Conservation (phyloP, 2,888 invertebrate genomes). For the Nemurella pictetii region DNA sequence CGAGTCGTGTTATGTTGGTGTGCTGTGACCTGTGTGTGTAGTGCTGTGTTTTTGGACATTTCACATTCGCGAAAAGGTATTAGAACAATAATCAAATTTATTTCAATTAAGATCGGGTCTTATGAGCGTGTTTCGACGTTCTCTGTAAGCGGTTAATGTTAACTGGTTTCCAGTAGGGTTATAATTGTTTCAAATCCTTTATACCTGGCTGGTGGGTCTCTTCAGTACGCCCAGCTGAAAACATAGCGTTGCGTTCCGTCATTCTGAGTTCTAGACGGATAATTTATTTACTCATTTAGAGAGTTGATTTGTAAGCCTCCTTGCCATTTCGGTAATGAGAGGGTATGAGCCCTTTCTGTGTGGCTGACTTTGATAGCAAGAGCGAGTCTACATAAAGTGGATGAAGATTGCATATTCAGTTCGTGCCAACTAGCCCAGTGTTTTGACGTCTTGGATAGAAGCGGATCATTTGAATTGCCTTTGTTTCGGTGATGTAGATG, state of each 20-base stretch:
- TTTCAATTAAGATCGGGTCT: too few species aligned
- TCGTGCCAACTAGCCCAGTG: background rate
- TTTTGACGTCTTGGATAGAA: background rate
- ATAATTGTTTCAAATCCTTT: background rate
- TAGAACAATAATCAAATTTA: background rate
- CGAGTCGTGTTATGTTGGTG: background rate
- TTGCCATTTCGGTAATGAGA: background rate
- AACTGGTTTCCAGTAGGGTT: background rate
- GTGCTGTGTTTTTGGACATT: background rate
- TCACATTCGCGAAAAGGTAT: background rate
- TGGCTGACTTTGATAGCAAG: too few species aligned
- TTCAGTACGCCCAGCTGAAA: background rate
- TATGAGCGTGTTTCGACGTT: too few species aligned
- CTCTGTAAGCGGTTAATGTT: too few species aligned
- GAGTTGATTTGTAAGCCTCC: background rate
- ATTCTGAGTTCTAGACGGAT: background rate
- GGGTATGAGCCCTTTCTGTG: too few species aligned
- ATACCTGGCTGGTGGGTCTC: background rate
- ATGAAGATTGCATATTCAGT: background rate
- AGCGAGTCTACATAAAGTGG: background rate
- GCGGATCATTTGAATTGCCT: background rate
- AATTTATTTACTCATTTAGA: background rate
- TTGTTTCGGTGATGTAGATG: background rate
- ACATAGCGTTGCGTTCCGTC: background rate
- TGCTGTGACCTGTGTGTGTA: background rate